Conservation (phyloP, 2,888 invertebrate species). For the Choreutis nemorana region DNA sequence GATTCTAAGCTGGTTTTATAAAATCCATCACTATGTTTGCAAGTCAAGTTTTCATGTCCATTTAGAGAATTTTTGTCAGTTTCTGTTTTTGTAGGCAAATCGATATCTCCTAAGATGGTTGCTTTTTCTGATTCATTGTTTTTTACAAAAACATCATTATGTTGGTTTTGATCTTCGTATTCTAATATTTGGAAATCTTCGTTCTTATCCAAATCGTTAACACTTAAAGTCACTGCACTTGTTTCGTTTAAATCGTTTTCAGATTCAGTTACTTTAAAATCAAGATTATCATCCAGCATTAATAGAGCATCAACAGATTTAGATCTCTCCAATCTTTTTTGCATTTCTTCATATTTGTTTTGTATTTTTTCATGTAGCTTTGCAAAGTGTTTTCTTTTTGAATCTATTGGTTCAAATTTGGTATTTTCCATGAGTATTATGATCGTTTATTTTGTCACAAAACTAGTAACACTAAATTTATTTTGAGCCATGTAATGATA, state of each 20-base stretch:
- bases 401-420: constrained; percentile 14
- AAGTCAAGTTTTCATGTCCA: too few species aligned
- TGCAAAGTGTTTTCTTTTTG: constrained; percentile 30
- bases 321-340: constrained; percentile 41
- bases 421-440: constrained; percentile 23
- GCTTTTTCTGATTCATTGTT: constrained; percentile 24
- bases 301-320: constrained; percentile 39
- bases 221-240: too few species aligned
- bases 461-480: too few species aligned
- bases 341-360: constrained; percentile 46
- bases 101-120: constrained; percentile 19
- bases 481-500: too few species aligned
- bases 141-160: constrained; percentile 20
- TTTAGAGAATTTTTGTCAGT: constrained; percentile 18
- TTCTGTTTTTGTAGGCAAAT: constrained; percentile 17
- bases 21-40: too few species aligned
- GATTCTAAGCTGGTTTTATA: constrained; percentile 37
- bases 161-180: constrained; percentile 23
- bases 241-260: too few species aligned
- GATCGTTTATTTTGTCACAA: too few species aligned
- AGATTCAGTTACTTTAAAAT: too few species aligned
- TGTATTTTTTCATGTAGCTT: constrained; percentile 42
- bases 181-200: constrained; percentile 13
- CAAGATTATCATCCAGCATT: constrained; percentile 24
- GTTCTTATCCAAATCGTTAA: too few species aligned